Evolutionary conservation across 30 jellyfish, hydroid and myxozoan species (phyloP).

Genomic region (Pseudorhiza aurosa): DNA sequence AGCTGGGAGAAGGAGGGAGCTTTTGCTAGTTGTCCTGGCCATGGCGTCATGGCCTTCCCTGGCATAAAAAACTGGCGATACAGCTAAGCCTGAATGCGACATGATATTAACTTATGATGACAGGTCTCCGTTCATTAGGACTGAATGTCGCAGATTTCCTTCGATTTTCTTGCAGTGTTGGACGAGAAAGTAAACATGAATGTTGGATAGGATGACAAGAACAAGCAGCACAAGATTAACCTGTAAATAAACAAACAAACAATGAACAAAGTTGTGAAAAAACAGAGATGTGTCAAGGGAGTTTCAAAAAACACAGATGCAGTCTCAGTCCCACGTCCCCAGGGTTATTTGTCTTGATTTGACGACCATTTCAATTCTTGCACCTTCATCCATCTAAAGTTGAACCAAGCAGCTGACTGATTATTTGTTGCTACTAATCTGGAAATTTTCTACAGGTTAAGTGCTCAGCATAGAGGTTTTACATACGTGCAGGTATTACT

Average conservation of each 20-base stretch:
- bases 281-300: neutral
- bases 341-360: neutral
- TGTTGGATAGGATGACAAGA: neutral
- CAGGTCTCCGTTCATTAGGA: neutral
- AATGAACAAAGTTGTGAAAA: neutral
- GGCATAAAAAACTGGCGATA: too few relatives aligned
- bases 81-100: too few relatives aligned
- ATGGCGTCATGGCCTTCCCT: too few relatives aligned
- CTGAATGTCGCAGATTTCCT: neutral
- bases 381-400: neutral
- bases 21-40: too few relatives aligned
- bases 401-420: too few relatives aligned
- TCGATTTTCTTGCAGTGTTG: conserved; percentile 16
- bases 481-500: too few relatives aligned
- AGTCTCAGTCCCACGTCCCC: neutral
- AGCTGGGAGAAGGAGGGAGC: too few relatives aligned
- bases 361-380: neutral
- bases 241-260: neutral
- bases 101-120: neutral
- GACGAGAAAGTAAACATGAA: neutral
- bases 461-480: too few relatives aligned
- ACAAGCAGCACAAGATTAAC: neutral
- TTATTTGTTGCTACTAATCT: neutral
- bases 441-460: neutral
- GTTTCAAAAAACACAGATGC: neutral